phyloP scores from a whole-genome alignment of 2,888 invertebrate species.

The Sabellastarte sp. region DNA sequence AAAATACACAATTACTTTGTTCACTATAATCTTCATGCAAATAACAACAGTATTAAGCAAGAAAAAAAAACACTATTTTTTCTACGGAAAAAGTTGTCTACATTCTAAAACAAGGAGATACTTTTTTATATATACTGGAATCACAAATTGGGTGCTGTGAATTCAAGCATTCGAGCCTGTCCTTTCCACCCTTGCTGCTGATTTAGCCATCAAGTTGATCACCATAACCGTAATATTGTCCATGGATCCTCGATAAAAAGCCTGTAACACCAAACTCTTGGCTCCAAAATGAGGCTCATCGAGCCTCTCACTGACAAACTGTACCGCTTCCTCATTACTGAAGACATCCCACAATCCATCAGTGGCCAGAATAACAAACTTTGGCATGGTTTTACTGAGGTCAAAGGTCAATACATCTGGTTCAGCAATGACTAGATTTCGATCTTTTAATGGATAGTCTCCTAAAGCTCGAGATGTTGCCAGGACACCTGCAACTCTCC shows the following conservation, averaged over 20 bases:
- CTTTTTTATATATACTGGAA: no score
- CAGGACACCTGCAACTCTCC: conserved; percentile 92
- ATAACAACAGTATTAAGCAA: no score
- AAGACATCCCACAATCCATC: conserved; percentile 98
- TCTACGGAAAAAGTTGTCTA: no score
- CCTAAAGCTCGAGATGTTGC: conserved; percentile 90
- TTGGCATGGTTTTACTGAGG: conserved; percentile 68
- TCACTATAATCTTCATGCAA: no score
- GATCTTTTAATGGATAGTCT: conserved; percentile 83
- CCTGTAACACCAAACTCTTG: conserved; percentile 84
- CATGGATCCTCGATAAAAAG: conserved; percentile 86
- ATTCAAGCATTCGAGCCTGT: no score
- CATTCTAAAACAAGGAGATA: no score
- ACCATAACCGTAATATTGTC: conserved; percentile 95
- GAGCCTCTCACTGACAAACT: conserved; percentile 80
- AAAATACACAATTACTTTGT: no score
- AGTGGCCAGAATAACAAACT: conserved; percentile 87
- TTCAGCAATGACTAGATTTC: conserved; percentile 89
- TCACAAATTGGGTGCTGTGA: no score
- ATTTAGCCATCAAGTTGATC: no score
- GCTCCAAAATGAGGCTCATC: conserved; percentile 87
- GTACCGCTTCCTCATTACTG: conserved; percentile 89
- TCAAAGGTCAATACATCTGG: conserved; percentile 93
- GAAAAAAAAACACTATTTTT: no score
- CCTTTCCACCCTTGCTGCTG: no score